phyloP scores from a whole-genome alignment of 2,888 invertebrate genomes.

The Orchestes rusci region DNA sequence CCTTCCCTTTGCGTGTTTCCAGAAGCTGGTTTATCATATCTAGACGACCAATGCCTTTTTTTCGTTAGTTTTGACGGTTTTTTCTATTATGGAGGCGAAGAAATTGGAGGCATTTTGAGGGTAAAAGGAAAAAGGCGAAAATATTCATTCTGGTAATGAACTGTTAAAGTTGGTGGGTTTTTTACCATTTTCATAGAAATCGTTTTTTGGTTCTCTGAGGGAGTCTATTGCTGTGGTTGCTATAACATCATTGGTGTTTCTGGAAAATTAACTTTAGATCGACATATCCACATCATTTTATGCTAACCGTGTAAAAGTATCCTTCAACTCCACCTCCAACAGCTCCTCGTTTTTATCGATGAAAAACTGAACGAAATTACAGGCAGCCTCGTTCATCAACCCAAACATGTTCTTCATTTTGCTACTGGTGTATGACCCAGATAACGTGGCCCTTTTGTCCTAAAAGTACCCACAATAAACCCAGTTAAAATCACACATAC shows the following conservation, averaged over 20 bases:
- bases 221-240: conserved; percentile 51
- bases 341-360: neutral
- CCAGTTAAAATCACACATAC: too few species aligned
- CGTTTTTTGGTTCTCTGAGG: conserved; percentile 45
- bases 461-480: conserved; percentile 32
- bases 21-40: conserved; percentile 50
- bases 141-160: conserved; percentile 10
- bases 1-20: conserved; percentile 45
- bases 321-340: conserved; percentile 34
- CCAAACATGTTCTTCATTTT: conserved; percentile 46
- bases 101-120: neutral
- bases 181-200: conserved; percentile 49
- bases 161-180: conserved; percentile 38
- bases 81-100: conserved; percentile 16
- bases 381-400: conserved; percentile 32
- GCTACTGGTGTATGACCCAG: conserved; percentile 40
- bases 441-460: conserved; percentile 37
- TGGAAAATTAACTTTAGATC: conserved; percentile 1
- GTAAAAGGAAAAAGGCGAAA: conserved; percentile 11
- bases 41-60: conserved; percentile 28
- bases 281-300: conserved; percentile 6
- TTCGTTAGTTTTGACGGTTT: conserved; percentile 28
- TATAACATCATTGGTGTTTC: conserved; percentile 49
- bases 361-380: conserved; percentile 19
- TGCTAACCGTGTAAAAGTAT: conserved; percentile 39